Conservation (phyloP, 2,797 vertebrate genomes). For the Phataginus tetradactyla region DNA sequence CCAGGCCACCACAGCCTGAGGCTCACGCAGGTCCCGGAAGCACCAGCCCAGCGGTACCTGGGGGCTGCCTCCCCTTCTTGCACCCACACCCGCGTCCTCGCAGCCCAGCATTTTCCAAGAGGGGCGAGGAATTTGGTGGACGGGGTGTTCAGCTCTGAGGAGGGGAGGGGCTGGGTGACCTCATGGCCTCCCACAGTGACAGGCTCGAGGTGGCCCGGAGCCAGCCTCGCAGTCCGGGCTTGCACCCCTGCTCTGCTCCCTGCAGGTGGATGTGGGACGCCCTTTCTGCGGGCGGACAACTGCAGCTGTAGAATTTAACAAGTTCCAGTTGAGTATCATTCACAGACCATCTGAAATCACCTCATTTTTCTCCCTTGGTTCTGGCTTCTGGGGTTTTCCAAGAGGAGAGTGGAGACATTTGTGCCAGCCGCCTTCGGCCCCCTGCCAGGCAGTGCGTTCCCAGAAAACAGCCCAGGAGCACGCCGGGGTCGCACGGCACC, state of each 20-base stretch:
- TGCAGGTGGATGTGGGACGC: fast-evolving
- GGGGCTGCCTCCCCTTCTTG: too few relatives aligned
- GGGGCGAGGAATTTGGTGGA: background rate
- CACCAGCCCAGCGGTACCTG: too few relatives aligned
- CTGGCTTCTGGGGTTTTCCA: background rate
- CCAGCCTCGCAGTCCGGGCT: background rate
- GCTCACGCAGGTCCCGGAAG: too few relatives aligned
- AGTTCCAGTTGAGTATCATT: too few relatives aligned
- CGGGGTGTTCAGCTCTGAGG: background rate
- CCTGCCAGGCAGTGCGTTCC: background rate
- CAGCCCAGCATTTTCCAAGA: background rate
- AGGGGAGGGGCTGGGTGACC: too few relatives aligned
- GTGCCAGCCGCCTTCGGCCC: background rate
- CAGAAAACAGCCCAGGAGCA: background rate
- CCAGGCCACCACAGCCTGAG: background rate
- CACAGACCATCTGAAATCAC: background rate
- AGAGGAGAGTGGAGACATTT: too few relatives aligned
- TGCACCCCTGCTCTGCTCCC: fast-evolving
- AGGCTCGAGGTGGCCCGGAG: background rate
- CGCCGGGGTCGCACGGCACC: background rate
- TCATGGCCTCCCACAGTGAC: background rate
- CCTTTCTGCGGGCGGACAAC: background rate
- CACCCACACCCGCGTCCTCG: too few relatives aligned
- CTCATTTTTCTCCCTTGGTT: background rate
- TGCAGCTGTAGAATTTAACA: background rate